Base-by-base conservation (phyloP, 2,113 vertebrate genomes). In the Xenopus laevis region DNA sequence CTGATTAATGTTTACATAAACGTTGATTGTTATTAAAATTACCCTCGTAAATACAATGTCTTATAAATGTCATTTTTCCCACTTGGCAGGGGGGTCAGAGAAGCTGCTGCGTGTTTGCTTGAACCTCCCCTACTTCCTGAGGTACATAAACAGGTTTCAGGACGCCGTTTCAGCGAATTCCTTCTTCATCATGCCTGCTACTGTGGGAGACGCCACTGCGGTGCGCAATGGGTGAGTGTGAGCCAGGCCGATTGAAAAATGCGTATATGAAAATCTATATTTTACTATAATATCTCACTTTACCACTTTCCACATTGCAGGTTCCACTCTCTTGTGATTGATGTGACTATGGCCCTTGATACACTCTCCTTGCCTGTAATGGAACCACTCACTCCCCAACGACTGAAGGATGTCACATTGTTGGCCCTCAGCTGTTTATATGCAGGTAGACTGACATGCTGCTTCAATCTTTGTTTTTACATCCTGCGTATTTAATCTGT, bases 61-160 rank as follows among this genome's bases (percentile, higher is more conserved):
- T n/a, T n/a, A n/a, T n/a, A n/a, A n/a, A n/a, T n/a, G n/a, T n/a
- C n/a, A n/a, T 40, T 40, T 40, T 40, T 40, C 8, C 33, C 6
- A 7, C 33, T 40, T 52, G 71, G 3, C 79, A 99, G 97, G 97
- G 75, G 97, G 97, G 81, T 98, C 97, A 7, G 97, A 99, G 83
- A 99, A 99, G 82, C 87, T 99, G 62, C 86, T 99, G 27, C 91
- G 95, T 1, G 97, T 99, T 76, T 99, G 97, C 87, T 88, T 99
- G 85, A 99, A 98, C 84, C 92, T 99, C 81, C 97, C 97, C 0
- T 99, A 99, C 85, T 99, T 99, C 78, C 84, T 99, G 68, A 92
- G 97, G 78, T 99, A 99, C 87, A 99, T 99, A 80, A 99, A 99
- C 84, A 94, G 97, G n/a, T 98, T 99, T 79, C 97, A 99, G 83